Conservation (phyloP, 2,888 invertebrate species). For the Thymelicus lineola region DNA sequence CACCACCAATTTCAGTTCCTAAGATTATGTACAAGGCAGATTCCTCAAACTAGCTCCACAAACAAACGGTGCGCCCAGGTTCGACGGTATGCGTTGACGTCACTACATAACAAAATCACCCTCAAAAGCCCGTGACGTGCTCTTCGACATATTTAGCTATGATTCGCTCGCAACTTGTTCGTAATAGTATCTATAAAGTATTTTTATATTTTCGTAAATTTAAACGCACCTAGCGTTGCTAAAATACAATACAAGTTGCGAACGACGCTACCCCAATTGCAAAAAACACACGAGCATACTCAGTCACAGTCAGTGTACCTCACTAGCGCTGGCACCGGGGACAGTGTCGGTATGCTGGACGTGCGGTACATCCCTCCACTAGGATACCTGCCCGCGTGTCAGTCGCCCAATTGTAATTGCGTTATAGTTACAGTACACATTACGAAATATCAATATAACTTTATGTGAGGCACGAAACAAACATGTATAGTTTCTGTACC, state of each 20-base stretch:
- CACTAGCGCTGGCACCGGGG: constrained; percentile 88
- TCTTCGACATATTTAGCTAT: constrained; percentile 33
- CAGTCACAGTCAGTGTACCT: constrained; percentile 84
- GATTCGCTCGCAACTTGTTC: constrained; percentile 57
- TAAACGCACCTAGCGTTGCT: constrained; percentile 5
- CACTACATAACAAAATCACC: constrained; percentile 58
- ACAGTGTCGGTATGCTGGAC: constrained; percentile 95
- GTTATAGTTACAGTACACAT: constrained; percentile 12
- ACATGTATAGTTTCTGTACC: neutral
- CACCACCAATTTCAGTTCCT: constrained; percentile 40
- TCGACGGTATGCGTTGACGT: constrained; percentile 46
- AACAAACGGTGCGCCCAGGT: constrained; percentile 39
- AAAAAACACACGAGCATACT: constrained; percentile 70
- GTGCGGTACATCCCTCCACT: constrained; percentile 93
- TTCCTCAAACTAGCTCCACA: constrained; percentile 30
- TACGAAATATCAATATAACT: neutral
- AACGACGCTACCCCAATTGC: constrained; percentile 54
- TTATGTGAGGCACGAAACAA: neutral
- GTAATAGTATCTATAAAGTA: neutral
- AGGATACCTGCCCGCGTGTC: constrained; percentile 79
- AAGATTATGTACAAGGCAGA: constrained; percentile 22
- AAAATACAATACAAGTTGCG: constrained; percentile 52
- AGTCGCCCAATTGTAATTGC: constrained; percentile 58
- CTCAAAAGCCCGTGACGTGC: constrained; percentile 65
- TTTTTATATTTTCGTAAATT: neutral